Percentiles rank a stretch among this genome's conserved stretches.
These are phyloP conservation scores for Hemitrygon akajei DNA, from an alignment of 2,797 vertebrate genomes.

Conservation along the genomic window DNA sequence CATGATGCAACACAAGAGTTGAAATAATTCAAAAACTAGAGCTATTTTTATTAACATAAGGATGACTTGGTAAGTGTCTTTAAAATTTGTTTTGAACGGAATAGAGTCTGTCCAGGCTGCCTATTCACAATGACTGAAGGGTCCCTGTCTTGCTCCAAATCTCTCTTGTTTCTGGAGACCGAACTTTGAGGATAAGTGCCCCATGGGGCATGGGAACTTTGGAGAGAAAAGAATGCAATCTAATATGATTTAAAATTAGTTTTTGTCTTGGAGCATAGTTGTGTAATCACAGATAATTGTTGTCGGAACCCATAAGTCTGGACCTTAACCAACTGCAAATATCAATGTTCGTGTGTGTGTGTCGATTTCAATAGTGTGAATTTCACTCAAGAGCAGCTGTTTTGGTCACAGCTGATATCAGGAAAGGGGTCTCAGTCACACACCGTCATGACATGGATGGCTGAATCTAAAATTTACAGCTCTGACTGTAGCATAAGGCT, in stretches of 20 bases:
- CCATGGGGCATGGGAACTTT: background rate
- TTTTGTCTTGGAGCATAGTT: background rate
- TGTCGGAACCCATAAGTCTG: background rate
- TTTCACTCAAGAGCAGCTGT: background rate
- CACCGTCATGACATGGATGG: background rate
- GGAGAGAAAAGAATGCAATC: background rate
- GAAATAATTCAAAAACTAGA: background rate
- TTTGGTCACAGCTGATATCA: background rate
- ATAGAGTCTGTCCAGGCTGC: background rate
- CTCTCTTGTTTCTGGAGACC: background rate
- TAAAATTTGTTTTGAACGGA: background rate
- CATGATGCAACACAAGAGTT: background rate
- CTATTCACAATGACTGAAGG: background rate
- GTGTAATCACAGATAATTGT: slow-evolving; percentile 11
- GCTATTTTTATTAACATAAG: background rate
- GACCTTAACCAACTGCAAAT: background rate
- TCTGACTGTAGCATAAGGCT: background rate
- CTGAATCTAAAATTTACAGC: background rate
- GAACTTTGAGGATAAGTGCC: no score
- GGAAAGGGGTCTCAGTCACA: background rate
- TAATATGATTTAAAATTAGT: slow-evolving; percentile 4
- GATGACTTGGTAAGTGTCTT: background rate
- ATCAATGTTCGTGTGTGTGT: background rate
- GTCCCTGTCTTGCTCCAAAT: background rate
- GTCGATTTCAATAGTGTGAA: background rate